These are phyloP conservation scores for Apaloderma vittatum DNA, from an alignment of 2,113 vertebrate species.

Conservation along the genomic window DNA sequence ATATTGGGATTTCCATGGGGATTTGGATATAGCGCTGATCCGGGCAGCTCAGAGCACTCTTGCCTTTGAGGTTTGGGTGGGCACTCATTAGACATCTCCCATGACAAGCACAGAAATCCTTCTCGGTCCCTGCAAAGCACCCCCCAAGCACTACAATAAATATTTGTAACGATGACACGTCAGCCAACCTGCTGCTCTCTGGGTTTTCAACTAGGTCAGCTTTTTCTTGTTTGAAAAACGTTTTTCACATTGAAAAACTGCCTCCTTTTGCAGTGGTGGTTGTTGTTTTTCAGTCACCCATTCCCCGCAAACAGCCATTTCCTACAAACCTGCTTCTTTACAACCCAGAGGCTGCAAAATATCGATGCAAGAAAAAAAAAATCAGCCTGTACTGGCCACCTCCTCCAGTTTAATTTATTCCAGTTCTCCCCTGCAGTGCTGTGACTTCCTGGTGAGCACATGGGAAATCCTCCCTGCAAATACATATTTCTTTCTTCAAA, in stretches of 20 bases:
- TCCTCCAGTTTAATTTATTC: neutral
- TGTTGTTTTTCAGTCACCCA: neutral
- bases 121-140: accelerated
- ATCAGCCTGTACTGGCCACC: neutral
- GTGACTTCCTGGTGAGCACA: accelerated
- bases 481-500: neutral
- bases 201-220: neutral
- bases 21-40: accelerated
- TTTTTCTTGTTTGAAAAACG: neutral
- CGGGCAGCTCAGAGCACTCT: accelerated
- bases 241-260: neutral
- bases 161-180: accelerated
- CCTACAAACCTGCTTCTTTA: neutral
- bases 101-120: accelerated
- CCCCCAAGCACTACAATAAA: neutral
- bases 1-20: neutral
- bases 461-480: neutral
- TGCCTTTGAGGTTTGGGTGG: neutral
- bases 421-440: neutral
- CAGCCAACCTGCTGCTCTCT: neutral
- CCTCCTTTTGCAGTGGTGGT: neutral
- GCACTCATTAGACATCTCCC: accelerated
- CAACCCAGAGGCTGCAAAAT: neutral
- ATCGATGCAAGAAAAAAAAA: neutral
- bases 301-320: neutral